A percentile compares a stretch with the other conserved stretches of the same genome.
Conservation (phyloP, 2,797 vertebrate species). For the Acrocephalus scirpaceus region DNA sequence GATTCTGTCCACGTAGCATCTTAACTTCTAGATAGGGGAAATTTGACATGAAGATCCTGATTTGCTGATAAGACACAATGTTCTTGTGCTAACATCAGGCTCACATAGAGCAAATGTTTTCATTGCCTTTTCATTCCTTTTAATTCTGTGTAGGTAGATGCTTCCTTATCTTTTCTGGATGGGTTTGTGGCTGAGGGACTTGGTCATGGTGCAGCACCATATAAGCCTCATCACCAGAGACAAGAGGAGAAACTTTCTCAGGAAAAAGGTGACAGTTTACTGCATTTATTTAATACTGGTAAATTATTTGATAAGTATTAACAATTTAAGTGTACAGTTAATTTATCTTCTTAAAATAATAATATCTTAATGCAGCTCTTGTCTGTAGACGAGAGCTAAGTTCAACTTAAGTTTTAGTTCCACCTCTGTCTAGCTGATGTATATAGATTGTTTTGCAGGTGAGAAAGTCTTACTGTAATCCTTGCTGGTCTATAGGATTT, state of each 20-base stretch:
- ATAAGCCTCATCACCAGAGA: constrained; percentile 94
- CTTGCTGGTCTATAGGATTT: neutral
- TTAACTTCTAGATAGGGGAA: neutral
- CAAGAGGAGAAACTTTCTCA: constrained; percentile 90
- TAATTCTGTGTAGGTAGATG: constrained; percentile 86
- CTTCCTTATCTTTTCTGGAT: constrained; percentile 95
- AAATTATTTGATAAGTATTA: neutral
- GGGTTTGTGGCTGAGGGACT: constrained; percentile 94
- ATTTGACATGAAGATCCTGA: neutral
- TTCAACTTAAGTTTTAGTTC: neutral
- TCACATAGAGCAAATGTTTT: neutral
- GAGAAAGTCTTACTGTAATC: neutral
- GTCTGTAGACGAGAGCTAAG: neutral
- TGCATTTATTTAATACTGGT: neutral
- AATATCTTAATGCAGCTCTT: neutral
- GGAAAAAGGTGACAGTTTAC: constrained; percentile 83
- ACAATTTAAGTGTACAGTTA: neutral
- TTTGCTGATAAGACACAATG: neutral
- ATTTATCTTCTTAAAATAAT: neutral
- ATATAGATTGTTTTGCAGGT: neutral
- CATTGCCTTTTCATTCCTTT: neutral
- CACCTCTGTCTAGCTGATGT: neutral
- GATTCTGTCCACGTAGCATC: neutral
- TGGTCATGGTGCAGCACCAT: constrained; percentile 88
- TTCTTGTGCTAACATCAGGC: neutral